Base-by-base conservation (phyloP, 2,797 vertebrate genomes). In the Tolypeutes matacus region DNA sequence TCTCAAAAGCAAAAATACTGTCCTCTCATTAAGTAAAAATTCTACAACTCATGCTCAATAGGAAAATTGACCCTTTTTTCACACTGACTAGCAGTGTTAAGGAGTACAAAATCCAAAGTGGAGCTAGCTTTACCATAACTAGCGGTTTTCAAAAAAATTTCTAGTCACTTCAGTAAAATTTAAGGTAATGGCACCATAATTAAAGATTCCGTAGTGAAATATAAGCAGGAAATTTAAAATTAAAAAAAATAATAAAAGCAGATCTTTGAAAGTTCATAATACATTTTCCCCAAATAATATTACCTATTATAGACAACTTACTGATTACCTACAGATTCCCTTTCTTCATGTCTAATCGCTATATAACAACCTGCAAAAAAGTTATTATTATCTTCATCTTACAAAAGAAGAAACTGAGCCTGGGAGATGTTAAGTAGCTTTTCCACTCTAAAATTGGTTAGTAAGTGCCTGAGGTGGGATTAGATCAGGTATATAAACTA, bases 41-140 rank as follows among this genome's bases (percentile, higher is more conserved):
- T 14, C n/a, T 36, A 34, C 6, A 34, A 31, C 27, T 62, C 31
- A 58, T 42, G 3, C 7, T 25, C 5, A 46, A 78, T 7, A 83
- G 56, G 27, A 80, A 82, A 36, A 15, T 9, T 23, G 31, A 53
- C 17, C 51, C 21, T 53, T 39, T 39, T 34, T 18, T 0, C 3
- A 2, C 0, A 21, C 49, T 8, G 13, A 8, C 42, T 12, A 1
- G 51, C 23, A 2, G 20, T 64, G 15, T 18, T 49, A 15, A 11
- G 4, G 18, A 92, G 23, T 20, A 3, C 25, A 18, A 58, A 56
- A 56, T 20, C 56, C 2, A 20, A 89, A 29, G 6, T 3, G 3
- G 21, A 87, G n/a, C 21, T 73, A 34, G 18, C 62, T 62, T 49
- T 49, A 67, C 69, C 62, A 51, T 2, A 13, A 31, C 12, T 14